These are phyloP conservation scores for Melierax canorus DNA, from an alignment of 2,113 vertebrate species.

Conservation along the genomic window DNA sequence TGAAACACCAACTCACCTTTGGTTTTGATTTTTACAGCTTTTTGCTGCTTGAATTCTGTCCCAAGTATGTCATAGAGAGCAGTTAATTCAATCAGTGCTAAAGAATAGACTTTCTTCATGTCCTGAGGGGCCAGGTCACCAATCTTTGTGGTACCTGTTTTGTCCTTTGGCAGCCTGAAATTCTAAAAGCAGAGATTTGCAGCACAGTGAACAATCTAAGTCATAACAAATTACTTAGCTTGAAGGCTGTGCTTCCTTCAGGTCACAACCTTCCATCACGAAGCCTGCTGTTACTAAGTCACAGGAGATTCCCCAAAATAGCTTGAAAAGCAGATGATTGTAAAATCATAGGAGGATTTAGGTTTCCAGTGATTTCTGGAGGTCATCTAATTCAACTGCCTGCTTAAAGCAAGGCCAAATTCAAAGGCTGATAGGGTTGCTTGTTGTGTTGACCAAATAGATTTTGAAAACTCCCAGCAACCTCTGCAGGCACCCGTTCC, in stretches of 20 bases:
- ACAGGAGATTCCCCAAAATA: neutral
- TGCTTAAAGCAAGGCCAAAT: neutral
- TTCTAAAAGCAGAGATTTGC: slow-evolving; percentile 74
- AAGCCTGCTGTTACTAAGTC: neutral
- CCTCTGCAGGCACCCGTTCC: neutral
- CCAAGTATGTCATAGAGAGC: slow-evolving; percentile 88
- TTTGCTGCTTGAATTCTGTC: slow-evolving; percentile 88
- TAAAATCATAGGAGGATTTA: neutral
- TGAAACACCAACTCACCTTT: slow-evolving; percentile 78
- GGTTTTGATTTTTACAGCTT: slow-evolving; percentile 87
- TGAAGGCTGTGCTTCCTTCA: neutral
- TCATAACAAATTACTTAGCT: neutral
- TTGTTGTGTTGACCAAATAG: neutral
- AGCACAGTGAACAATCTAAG: neutral
- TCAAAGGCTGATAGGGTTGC: neutral
- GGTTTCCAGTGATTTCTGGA: neutral
- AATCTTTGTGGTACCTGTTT: slow-evolving; percentile 91
- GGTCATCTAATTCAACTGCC: neutral
- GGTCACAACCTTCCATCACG: neutral
- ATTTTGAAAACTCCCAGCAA: neutral
- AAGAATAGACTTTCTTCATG: slow-evolving; percentile 89
- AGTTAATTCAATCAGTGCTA: slow-evolving; percentile 91
- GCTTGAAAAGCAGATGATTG: neutral
- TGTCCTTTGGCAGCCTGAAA: slow-evolving; percentile 87
- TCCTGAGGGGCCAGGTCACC: slow-evolving; percentile 90